Evolutionary conservation across 2,888 invertebrate genomes (phyloP).

Genomic region (Piscicola geometra): DNA sequence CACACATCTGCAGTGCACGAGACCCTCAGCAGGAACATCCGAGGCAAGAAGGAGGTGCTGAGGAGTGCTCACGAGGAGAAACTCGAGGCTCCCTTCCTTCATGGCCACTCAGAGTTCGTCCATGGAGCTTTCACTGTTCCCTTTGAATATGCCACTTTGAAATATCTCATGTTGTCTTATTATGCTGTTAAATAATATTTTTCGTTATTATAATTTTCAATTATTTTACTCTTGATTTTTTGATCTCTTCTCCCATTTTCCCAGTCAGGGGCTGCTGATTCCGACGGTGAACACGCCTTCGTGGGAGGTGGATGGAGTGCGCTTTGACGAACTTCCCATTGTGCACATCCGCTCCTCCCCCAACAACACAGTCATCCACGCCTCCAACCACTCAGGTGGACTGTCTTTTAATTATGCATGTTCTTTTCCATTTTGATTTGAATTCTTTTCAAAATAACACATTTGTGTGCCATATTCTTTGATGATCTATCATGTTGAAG

Average conservation of each 20-base stretch:
- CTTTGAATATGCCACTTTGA: not conserved
- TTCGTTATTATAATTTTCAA: not conserved
- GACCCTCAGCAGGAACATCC: not conserved
- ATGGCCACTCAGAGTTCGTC: not conserved
- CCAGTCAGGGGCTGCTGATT: conserved; percentile 39
- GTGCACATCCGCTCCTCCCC: conserved; percentile 74
- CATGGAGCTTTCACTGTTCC: not conserved
- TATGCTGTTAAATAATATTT: not conserved
- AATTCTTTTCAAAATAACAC: not conserved
- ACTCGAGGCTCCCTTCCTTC: not conserved
- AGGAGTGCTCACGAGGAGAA: not conserved
- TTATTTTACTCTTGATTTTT: not conserved
- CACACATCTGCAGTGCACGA: not conserved
- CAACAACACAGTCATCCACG: conserved; percentile 80
- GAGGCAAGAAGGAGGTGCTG: not conserved
- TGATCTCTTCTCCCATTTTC: conserved; percentile 1
- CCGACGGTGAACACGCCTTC: conserved; percentile 62
- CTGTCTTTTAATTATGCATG: not conserved
- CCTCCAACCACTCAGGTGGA: conserved; percentile 64
- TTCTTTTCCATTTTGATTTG: not conserved
- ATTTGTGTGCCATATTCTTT: not conserved
- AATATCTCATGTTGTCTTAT: not conserved
- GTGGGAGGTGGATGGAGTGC: conserved; percentile 69
- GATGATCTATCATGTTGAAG: too few species aligned
- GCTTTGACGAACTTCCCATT: conserved; percentile 75